A percentile compares a stretch with the other conserved stretches of the same genome.
These are phyloP conservation scores for Diplodus sargus DNA, from an alignment of 2,797 vertebrate species.

Conservation along the genomic window DNA sequence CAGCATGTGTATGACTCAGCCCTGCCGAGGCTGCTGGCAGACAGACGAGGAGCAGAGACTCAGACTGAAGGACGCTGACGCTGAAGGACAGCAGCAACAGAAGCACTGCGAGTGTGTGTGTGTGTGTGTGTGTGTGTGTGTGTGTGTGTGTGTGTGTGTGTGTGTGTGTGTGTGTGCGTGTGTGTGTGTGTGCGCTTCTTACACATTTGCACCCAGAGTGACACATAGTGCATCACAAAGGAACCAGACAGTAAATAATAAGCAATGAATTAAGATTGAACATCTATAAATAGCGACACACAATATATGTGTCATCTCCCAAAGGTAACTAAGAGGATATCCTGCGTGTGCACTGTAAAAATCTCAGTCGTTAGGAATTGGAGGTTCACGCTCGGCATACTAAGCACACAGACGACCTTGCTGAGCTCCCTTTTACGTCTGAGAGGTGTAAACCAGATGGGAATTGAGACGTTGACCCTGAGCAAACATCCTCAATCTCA, in stretches of 20 bases:
- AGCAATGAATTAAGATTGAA: neutral
- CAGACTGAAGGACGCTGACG: conserved; percentile 29
- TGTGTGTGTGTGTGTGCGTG: too few species aligned
- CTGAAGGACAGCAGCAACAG: conserved; percentile 31
- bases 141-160: neutral
- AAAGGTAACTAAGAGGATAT: conserved; percentile 29
- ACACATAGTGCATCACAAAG: neutral
- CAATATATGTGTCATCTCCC: conserved; percentile 24
- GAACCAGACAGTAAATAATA: neutral
- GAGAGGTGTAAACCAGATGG: conserved; percentile 37
- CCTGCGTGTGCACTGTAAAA: conserved; percentile 6
- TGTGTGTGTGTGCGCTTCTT: neutral
- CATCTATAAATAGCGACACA: conserved; percentile 9
- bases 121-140: too few species aligned
- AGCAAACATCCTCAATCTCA: conserved; percentile 39
- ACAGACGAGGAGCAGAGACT: conserved; percentile 9
- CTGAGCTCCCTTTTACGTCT: conserved; percentile 25
- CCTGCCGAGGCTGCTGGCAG: conserved; percentile 18
- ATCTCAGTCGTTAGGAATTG: conserved; percentile 27
- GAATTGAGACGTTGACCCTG: conserved; percentile 50
- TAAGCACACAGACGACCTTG: conserved; percentile 63
- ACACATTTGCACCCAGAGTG: neutral
- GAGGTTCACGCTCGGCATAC: conserved; percentile 43
- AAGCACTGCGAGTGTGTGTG: neutral
- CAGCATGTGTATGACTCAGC: conserved; percentile 62